Percentiles rank a stretch among this genome's conserved stretches.
phyloP scores from a whole-genome alignment of 2,888 invertebrate species.

The Ischnura elegans region DNA sequence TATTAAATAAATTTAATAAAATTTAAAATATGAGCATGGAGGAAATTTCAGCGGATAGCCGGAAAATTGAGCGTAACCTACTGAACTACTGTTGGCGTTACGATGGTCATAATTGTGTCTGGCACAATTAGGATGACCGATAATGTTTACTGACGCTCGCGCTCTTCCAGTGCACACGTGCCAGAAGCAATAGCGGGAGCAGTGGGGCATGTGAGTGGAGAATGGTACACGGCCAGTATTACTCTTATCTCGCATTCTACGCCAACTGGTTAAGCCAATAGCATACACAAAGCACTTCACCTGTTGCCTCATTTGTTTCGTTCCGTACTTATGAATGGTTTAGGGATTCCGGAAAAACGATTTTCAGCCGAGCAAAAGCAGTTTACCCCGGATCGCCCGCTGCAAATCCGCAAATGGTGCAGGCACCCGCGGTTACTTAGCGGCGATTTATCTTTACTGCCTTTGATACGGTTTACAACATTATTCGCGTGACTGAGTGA shows the following conservation, averaged over 20 bases:
- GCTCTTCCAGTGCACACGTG: neutral
- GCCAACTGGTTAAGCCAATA: neutral
- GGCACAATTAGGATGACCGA: neutral
- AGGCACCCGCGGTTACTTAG: neutral
- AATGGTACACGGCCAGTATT: neutral
- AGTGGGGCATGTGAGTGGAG: neutral
- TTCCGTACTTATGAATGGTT: neutral
- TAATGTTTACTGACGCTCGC: neutral
- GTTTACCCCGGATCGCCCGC: neutral
- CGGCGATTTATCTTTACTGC: neutral
- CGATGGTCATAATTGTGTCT: neutral
- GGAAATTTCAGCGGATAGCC: too few relatives aligned
- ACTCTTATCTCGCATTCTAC: neutral
- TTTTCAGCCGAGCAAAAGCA: neutral
- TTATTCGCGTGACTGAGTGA: neutral
- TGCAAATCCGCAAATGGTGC: neutral
- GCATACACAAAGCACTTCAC: neutral
- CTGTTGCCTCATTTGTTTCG: slow-evolving; percentile 23
- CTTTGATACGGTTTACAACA: neutral
- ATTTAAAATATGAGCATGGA: too few relatives aligned
- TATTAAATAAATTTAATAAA: too few relatives aligned
- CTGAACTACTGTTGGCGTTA: too few relatives aligned
- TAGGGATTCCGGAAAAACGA: neutral
- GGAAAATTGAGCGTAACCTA: too few relatives aligned
- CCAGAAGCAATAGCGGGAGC: neutral